A percentile compares a stretch with the other conserved stretches of the same genome.
These are phyloP conservation scores for Lampris megalopsis DNA, from an alignment of 2,113 vertebrate genomes.

Conservation along the genomic window DNA sequence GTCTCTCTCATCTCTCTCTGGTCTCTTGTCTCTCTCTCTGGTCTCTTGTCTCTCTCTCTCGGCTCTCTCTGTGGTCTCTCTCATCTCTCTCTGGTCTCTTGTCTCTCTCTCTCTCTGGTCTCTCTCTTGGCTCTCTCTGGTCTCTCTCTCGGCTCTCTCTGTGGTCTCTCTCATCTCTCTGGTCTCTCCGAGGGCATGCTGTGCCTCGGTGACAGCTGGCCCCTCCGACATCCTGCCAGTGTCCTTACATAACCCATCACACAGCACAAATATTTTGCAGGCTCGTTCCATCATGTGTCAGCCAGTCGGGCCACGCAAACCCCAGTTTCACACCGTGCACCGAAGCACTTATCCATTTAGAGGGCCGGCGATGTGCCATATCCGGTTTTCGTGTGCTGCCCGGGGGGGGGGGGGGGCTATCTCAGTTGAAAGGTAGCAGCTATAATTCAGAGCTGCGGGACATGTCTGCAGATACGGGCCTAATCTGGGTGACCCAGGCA, in stretches of 20 bases:
- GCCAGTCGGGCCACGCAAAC: constrained; percentile 28
- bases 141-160: too few species aligned
- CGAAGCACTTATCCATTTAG: constrained; percentile 9
- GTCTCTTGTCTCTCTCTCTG: too few species aligned
- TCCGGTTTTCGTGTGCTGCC: too few species aligned
- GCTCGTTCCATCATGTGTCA: background rate
- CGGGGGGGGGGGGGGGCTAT: too few species aligned
- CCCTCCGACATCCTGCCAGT: constrained; percentile 45
- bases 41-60: too few species aligned
- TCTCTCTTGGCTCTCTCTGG: too few species aligned
- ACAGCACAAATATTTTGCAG: constrained; percentile 44
- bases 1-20: constrained; percentile 30
- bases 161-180: too few species aligned
- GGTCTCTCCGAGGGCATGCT: constrained; percentile 23
- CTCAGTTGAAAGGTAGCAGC: constrained; percentile 42
- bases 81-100: too few species aligned
- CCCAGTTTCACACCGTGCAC: background rate
- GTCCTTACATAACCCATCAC: constrained; percentile 66
- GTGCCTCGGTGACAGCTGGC: constrained; percentile 67
- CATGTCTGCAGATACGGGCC: constrained; percentile 54
- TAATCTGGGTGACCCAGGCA: constrained; percentile 77
- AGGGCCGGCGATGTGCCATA: too few species aligned
- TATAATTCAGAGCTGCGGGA: constrained; percentile 52
- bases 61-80: too few species aligned
- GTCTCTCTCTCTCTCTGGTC: too few species aligned